phyloP scores from a whole-genome alignment of 2,888 invertebrate genomes.

The Itoplectis maculator region DNA sequence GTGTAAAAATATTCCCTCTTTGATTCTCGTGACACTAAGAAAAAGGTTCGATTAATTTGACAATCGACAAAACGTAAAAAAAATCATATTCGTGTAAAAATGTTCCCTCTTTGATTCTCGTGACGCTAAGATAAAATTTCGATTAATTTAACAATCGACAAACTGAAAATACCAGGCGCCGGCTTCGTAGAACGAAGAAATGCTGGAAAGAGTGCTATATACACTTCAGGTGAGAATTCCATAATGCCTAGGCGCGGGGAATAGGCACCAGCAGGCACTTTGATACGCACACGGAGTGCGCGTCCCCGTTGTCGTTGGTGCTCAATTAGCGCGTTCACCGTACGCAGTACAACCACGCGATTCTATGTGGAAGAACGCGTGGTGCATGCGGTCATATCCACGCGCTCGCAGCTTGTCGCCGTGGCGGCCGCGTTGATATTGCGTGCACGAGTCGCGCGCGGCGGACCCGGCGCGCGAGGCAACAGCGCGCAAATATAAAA shows the following conservation, averaged over 20 bases:
- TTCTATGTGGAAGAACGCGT: constrained; percentile 36
- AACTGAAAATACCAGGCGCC: no score
- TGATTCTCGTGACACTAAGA: no score
- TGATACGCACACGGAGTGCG: constrained; percentile 15
- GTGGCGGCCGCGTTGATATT: constrained; percentile 52
- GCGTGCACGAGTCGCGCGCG: constrained; percentile 53
- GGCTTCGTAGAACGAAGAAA: no score
- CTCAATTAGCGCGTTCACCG: constrained; percentile 61
- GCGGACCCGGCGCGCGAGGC: constrained; percentile 23
- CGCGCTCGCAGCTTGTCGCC: constrained; percentile 35
- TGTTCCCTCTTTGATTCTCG: no score
- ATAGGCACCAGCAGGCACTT: neutral
- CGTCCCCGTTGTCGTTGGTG: constrained; percentile 45
- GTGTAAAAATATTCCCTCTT: no score
- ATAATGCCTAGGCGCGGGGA: neutral
- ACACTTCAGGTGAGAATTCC: neutral
- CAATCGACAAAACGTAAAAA: no score
- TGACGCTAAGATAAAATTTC: no score
- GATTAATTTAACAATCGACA: no score
- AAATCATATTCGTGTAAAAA: no score
- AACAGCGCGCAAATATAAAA: constrained; percentile 53
- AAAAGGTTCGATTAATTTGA: no score
- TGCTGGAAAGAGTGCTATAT: no score
- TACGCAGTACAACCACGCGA: constrained; percentile 51
- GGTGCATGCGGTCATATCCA: constrained; percentile 30